Evolutionary conservation across 1,140 invertebrate genomes (phyloP).

Genomic region (Orius laevigatus): DNA sequence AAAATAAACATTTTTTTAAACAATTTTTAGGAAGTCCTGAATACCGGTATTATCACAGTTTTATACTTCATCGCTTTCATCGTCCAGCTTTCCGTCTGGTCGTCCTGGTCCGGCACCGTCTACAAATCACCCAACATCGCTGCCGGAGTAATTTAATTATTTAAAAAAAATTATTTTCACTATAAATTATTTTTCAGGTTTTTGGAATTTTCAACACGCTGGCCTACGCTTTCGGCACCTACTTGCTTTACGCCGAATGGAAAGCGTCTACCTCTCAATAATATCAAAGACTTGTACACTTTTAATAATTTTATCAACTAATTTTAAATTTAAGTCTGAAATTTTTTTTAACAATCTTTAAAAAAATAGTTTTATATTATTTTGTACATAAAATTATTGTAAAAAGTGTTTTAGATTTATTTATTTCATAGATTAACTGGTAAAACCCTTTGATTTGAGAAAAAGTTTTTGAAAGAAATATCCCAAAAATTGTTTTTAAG

Average conservation of each 20-base stretch:
- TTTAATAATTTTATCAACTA: too few species aligned
- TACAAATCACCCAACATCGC: conserved; percentile 41
- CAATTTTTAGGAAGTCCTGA: conserved; percentile 50
- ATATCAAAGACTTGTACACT: too few species aligned
- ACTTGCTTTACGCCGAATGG: conserved; percentile 58
- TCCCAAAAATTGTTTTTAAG: too few species aligned
- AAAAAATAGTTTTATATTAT: too few species aligned
- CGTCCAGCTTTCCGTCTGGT: conserved; percentile 48
- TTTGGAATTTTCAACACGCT: conserved; percentile 69
- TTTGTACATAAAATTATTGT: too few species aligned
- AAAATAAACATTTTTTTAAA: neutral
- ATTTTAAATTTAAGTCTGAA: too few species aligned
- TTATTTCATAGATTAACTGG: too few species aligned
- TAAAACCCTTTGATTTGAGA: too few species aligned
- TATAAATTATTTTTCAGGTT: conserved; percentile 34
- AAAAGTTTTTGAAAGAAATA: too few species aligned
- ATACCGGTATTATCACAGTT: conserved; percentile 48
- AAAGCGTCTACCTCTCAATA: conserved; percentile 26
- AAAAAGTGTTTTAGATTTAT: too few species aligned
- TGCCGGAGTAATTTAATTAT: conserved; percentile 43
- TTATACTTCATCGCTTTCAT: conserved; percentile 65
- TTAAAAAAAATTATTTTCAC: neutral
- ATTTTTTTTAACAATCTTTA: too few species aligned
- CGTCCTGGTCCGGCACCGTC: conserved; percentile 25
- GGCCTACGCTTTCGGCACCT: conserved; percentile 56